phyloP scores from a whole-genome alignment of 2,113 vertebrate species.

The Calidris pugnax region DNA sequence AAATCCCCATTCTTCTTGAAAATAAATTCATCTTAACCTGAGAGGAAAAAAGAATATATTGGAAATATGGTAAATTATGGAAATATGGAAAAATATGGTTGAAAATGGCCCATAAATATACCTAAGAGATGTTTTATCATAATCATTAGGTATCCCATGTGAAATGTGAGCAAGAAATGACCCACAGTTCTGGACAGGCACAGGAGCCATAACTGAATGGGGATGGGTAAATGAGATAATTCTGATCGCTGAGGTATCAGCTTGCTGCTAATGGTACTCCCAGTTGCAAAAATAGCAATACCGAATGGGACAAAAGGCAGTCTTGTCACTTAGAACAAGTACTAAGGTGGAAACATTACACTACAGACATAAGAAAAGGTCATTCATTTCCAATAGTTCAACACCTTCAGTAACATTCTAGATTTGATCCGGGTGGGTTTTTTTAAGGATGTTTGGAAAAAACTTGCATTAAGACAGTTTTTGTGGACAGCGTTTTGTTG shows the following conservation, averaged over 20 bases:
- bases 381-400: not conserved
- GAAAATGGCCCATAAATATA: not conserved
- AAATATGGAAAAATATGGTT: not conserved
- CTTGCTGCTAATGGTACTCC: not conserved
- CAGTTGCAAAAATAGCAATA: not conserved
- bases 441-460: not conserved
- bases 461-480: not conserved
- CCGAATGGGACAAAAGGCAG: not conserved
- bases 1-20: not conserved
- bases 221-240: not conserved
- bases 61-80: too few species aligned
- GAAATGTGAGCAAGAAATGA: not conserved
- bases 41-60: not conserved
- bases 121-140: not conserved
- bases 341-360: not conserved
- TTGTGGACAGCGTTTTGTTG: not conserved
- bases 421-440: not conserved
- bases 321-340: not conserved
- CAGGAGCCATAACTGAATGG: not conserved
- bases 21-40: not conserved
- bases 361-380: not conserved
- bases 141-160: not conserved
- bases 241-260: not conserved
- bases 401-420: not conserved
- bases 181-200: not conserved